Base-by-base conservation (phyloP, 2,888 invertebrate genomes). In the Thecophora atra region DNA sequence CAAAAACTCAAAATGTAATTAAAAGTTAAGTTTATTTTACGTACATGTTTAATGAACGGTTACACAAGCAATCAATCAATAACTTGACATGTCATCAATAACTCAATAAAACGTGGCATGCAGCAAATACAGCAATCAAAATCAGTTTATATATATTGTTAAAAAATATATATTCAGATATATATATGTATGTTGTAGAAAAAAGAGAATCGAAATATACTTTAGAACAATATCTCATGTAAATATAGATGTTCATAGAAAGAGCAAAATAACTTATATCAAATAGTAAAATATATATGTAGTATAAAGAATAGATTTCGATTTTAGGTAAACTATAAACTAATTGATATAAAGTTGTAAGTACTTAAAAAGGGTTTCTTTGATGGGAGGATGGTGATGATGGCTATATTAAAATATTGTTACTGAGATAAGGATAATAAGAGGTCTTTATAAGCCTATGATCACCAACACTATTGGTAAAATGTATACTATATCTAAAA, bases 1-100 rank as follows among this genome's bases (percentile, higher is more conserved):
- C 51, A 19, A 66, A 26, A 42, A 37, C 44, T 17, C 7, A 63
- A 63, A n/a, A 66, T 66, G 42, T 62, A n/a, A 52, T 42, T 37
- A 63, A 15, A 21, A 13, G 19, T 42, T 21, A 17, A 64, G 24
- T 47, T 64, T 64, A 11, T 28, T 58, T 42, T 82, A 82, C 82
- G 82, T 83, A 82, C 82, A 81, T 79, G 82, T 82, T 64, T 37
- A 70, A 69, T 68, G 63, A 72, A 70, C 62, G 60, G 70, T 70
- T 66, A 70, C 70, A 70, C 66, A 52, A 54, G 19, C 54, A 72
- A 73, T 69, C 72, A 72, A 72, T 66, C 70, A 72, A 74, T 62
- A 71, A 71, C 72, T 73, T 63, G 56, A 42, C 42, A 44, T 71
- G 51, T 69, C 74, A 71, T 71, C 44, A 72, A 68, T 54, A 67